These are phyloP conservation scores for Montipora cactus DNA, from an alignment of 64 coral and sea anemone species.

Conservation along the genomic window DNA sequence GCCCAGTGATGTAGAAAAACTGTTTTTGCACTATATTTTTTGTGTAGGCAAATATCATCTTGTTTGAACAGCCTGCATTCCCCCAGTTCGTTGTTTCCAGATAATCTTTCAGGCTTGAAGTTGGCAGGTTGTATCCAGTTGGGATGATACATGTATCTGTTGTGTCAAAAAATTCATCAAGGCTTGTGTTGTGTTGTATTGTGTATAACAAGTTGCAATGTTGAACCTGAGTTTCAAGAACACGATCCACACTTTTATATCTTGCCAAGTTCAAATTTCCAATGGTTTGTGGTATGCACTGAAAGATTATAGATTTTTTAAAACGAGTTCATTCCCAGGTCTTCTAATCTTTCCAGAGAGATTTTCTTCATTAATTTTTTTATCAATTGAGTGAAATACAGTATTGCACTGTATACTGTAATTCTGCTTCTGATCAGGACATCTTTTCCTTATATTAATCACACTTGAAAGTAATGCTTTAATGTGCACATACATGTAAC, in stretches of 20 bases:
- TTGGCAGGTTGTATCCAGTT: slow-evolving; percentile 37
- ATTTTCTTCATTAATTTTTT: background rate
- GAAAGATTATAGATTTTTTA: background rate
- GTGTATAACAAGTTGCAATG: too few relatives aligned
- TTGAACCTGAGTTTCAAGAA: background rate
- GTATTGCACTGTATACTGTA: background rate
- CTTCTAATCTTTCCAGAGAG: background rate
- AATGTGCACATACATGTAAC: background rate
- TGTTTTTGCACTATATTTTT: background rate
- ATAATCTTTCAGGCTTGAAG: background rate
- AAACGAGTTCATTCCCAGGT: background rate
- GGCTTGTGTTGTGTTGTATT: background rate
- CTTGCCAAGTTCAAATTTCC: background rate
- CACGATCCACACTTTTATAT: background rate
- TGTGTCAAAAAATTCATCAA: background rate
- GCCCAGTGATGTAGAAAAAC: background rate
- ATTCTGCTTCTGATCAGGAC: background rate
- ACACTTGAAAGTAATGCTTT: background rate
- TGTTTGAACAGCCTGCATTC: slow-evolving; percentile 42
- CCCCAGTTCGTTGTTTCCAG: background rate
- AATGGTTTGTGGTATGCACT: slow-evolving; percentile 49
- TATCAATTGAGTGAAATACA: background rate
- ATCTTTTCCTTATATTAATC: background rate
- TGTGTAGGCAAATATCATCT: background rate
- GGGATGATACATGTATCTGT: background rate